Percentiles rank a stretch among this genome's conserved stretches.
Conservation (phyloP, 2,888 invertebrate species). For the Ganaspis brasiliensis region DNA sequence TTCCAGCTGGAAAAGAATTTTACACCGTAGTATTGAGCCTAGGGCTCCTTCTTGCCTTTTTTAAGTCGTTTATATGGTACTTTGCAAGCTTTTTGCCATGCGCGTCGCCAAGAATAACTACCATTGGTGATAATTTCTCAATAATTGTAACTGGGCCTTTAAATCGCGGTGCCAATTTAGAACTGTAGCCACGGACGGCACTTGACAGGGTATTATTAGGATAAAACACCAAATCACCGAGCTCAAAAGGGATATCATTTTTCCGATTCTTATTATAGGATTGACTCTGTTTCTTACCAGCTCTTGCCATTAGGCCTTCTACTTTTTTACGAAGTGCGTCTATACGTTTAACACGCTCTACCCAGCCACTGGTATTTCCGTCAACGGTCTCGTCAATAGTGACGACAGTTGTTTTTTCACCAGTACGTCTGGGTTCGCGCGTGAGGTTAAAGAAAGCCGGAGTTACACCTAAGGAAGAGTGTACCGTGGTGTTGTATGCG, state of each 20-base stretch:
- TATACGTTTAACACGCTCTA: too few relatives aligned
- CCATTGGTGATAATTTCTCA: neutral
- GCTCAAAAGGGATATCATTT: neutral
- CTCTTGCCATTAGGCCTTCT: neutral
- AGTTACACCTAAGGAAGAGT: too few relatives aligned
- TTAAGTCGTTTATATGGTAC: neutral
- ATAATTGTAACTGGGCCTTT: neutral
- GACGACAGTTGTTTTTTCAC: too few relatives aligned
- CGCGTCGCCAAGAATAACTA: neutral
- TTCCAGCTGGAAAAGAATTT: too few relatives aligned
- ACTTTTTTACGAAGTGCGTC: too few relatives aligned
- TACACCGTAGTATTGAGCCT: too few relatives aligned
- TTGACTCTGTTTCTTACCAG: neutral
- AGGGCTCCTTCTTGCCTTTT: too few relatives aligned
- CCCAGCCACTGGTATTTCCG: too few relatives aligned
- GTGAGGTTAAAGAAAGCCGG: too few relatives aligned
- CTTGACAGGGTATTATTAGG: neutral
- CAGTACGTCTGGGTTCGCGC: too few relatives aligned
- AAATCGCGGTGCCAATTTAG: neutral
- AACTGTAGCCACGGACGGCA: neutral
- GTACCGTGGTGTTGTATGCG: too few relatives aligned
- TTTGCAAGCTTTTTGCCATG: neutral
- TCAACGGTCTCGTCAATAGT: too few relatives aligned
- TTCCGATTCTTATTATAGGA: neutral
- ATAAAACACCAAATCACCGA: neutral